Conservation (phyloP, 53 echinoderm and acorn worm species). For the Patiria pectinifera region DNA sequence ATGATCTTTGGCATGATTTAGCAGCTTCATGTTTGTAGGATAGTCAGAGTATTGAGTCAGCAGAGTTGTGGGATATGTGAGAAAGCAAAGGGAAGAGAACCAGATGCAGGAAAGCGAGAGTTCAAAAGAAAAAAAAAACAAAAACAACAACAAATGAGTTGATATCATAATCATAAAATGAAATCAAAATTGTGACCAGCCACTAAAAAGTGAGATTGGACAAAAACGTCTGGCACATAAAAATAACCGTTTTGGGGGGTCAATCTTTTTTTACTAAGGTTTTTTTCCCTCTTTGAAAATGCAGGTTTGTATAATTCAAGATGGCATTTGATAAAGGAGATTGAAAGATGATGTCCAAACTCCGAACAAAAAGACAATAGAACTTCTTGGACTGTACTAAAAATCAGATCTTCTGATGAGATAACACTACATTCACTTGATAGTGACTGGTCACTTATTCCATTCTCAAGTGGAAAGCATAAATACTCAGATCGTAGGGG, state of each 20-base stretch:
- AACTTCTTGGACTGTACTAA: background rate
- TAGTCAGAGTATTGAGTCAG: slow-evolving; percentile 8
- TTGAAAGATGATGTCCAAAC: background rate
- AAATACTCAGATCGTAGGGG: background rate
- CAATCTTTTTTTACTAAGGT: background rate
- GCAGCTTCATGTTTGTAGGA: background rate
- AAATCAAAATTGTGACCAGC: slow-evolving; percentile 19
- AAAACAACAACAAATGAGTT: background rate
- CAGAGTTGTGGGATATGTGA: slow-evolving; percentile 56
- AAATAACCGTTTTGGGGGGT: background rate
- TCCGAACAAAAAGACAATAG: background rate
- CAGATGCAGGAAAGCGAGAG: slow-evolving; percentile 24
- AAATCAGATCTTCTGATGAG: background rate
- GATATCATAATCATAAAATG: background rate
- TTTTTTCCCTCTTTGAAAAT: background rate
- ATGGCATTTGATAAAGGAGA: no score
- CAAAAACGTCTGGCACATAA: background rate
- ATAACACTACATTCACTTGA: background rate
- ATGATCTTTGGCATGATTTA: slow-evolving; percentile 33
- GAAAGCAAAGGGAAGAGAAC: slow-evolving; percentile 50
- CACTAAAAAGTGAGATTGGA: slow-evolving; percentile 1
- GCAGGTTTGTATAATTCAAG: no score
- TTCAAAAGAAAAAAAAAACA: background rate
- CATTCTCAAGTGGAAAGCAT: slow-evolving; percentile 43
- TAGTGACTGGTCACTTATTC: slow-evolving; percentile 23